Evolutionary conservation across 2,113 vertebrate species (phyloP), one percentile per base, ranked within the genome.

Genomic region (Tupaia tana): DNA sequence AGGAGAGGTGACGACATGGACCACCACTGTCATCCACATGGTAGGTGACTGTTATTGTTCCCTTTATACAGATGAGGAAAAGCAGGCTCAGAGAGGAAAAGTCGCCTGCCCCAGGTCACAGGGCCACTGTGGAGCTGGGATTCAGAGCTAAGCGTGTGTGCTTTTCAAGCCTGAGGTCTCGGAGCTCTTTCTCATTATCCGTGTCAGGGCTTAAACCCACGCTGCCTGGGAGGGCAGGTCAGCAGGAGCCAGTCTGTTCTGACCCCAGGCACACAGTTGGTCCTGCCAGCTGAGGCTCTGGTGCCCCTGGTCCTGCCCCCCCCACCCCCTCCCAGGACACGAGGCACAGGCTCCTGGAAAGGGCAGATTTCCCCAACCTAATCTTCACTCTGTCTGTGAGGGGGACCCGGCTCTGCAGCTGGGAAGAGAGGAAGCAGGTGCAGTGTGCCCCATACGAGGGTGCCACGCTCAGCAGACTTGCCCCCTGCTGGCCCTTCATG

Each of bases 1-100:
- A 12, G 43, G 29, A 10, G 52, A 67, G 58, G 74, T 12, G 56
- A 75, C 6, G 13, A 52, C 16, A 4, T 58, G 58, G 16, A 91
- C 7, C 15, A 0, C 10, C 3, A 6, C 12, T 13, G 14, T 7
- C 5, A 0, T 25, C 16, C 31, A 12, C 1, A 4, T 43, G 52
- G 61, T 1, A 27, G 61, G 15, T 56, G 20, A 3, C 13, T 22
- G 0, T 43, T 43, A 18, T 6, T 29, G 12, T 22, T 7, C 67
- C 61, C 31, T 18, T 31, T 66, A 31, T 24, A 31, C 8, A 59
- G 89, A 20, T 0, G 52, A 63, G 74, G 81, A 81, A 25, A 64
- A 52, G 5, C 71, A 79, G 24, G 64, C 14, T 25, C 74, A 24
- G 31, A 86, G 66, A 83, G 52, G 27, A 64, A n/a, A 58, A 66